Conservation (phyloP, 1,140 invertebrate genomes). For the Aphidius gifuensis region DNA sequence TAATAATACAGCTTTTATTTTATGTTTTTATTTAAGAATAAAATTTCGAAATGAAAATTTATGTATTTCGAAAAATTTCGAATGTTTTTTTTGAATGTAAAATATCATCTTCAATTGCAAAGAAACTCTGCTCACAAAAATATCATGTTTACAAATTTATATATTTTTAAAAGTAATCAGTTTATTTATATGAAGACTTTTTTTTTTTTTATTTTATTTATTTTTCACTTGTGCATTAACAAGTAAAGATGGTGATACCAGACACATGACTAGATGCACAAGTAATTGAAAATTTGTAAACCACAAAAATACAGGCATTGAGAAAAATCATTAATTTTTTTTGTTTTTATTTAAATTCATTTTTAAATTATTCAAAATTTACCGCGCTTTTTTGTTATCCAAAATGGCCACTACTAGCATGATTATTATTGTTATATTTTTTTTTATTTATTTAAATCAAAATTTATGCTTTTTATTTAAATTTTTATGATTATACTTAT, state of each 20-base stretch:
- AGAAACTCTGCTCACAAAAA: background rate
- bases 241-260: too few species aligned
- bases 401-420: conserved; percentile 43
- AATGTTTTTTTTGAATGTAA: background rate
- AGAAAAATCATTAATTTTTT: too few species aligned
- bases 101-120: background rate
- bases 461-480: too few species aligned
- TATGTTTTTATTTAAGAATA: background rate
- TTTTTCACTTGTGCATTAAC: background rate
- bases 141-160: too few species aligned
- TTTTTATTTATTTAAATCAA: background rate
- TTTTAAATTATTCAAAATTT: background rate
- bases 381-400: conserved; percentile 36
- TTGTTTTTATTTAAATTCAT: too few species aligned
- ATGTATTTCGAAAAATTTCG: background rate
- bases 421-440: conserved; percentile 12
- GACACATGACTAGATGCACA: conserved; percentile 49
- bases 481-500: too few species aligned
- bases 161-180: too few species aligned
- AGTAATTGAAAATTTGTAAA: conserved; percentile 3
- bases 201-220: too few species aligned
- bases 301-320: too few species aligned
- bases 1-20: conserved; percentile 1
- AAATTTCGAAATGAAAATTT: background rate
- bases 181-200: too few species aligned